Percentiles rank a stretch among this genome's conserved stretches.
These are phyloP conservation scores for Chelonoidis abingdonii DNA, from an alignment of 2,113 vertebrate genomes.

Conservation along the genomic window DNA sequence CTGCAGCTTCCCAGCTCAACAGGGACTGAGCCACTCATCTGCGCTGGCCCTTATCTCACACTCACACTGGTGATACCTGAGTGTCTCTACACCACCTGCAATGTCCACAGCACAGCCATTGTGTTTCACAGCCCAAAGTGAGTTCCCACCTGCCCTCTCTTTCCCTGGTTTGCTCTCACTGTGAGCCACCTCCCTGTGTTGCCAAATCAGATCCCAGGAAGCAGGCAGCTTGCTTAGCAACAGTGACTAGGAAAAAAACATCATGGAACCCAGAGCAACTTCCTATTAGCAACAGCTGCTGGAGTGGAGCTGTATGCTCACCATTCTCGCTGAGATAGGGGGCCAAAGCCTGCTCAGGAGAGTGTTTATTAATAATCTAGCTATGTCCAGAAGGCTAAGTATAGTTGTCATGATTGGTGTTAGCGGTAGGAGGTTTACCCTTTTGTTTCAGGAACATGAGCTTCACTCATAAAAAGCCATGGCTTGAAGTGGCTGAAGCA, in stretches of 20 bases:
- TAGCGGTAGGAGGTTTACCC: background rate
- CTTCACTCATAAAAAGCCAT: background rate
- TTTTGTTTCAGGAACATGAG: background rate
- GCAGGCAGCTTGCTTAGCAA: background rate
- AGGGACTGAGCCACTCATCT: fast-evolving
- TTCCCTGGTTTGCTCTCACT: too few relatives aligned
- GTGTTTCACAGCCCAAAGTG: background rate
- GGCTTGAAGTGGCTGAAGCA: background rate
- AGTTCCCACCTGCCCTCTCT: background rate
- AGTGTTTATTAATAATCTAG: background rate
- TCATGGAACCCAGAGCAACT: background rate
- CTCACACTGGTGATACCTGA: background rate
- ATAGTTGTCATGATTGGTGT: background rate
- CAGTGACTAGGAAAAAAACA: background rate
- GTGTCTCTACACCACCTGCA: background rate
- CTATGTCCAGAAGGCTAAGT: background rate
- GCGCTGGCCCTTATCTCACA: background rate
- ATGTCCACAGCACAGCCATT: background rate
- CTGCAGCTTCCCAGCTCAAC: background rate
- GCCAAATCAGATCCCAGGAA: background rate
- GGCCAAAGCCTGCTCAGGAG: background rate
- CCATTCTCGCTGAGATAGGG: background rate
- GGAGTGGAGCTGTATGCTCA: background rate
- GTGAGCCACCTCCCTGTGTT: background rate
- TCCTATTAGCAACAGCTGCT: background rate